phyloP scores from a whole-genome alignment of 2,797 vertebrate genomes.

The Rachycentron canadum region DNA sequence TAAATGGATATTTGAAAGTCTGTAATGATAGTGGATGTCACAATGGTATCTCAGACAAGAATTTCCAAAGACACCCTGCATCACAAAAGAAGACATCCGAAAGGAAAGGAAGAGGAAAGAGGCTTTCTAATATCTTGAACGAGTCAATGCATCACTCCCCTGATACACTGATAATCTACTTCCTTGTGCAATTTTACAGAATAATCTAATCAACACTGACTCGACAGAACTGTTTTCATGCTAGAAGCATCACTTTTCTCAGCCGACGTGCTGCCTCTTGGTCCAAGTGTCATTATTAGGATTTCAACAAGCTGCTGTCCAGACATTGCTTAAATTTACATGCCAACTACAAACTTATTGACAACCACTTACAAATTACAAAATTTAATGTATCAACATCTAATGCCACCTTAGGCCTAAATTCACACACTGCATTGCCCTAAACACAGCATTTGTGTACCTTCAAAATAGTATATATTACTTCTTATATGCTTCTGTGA shows the following conservation, averaged over 20 bases:
- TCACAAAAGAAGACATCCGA: neutral
- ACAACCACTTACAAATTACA: neutral
- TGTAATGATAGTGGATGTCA: neutral
- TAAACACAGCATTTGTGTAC: too few relatives aligned
- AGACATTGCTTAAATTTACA: neutral
- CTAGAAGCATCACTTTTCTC: neutral
- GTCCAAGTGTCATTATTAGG: neutral
- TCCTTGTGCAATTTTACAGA: neutral
- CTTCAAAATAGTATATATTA: too few relatives aligned
- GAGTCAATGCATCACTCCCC: neutral
- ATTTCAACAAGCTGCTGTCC: neutral
- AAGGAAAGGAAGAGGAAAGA: neutral
- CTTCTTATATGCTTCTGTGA: neutral
- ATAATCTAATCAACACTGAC: slow-evolving; percentile 13
- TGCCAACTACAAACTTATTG: neutral
- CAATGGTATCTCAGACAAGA: neutral
- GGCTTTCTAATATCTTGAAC: neutral
- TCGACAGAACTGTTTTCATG: neutral
- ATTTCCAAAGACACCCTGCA: neutral
- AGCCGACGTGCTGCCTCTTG: neutral
- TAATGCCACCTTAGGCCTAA: too few relatives aligned
- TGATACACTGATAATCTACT: neutral
- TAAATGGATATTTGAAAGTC: neutral
- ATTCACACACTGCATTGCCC: too few relatives aligned
- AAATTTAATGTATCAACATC: neutral